Evolutionary conservation across 2,113 vertebrate genomes (phyloP), one percentile per base, ranked within the genome.

Genomic region (Psittacula cyanocephala): DNA sequence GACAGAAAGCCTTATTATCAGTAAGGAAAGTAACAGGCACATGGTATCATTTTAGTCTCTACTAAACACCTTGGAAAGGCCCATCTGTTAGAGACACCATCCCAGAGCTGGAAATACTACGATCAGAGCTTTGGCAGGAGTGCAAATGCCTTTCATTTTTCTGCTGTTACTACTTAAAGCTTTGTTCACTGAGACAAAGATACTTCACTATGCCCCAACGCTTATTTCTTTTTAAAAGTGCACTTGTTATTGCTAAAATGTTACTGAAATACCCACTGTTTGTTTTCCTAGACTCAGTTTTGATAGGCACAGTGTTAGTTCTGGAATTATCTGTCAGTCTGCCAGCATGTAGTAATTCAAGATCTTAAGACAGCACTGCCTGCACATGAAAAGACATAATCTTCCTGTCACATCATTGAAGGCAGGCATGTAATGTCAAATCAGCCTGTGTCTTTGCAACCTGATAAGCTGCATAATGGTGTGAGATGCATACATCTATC

Each of bases 131-230:
- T 88, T 83, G 86, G 72, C 80, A 93, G 3, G 0, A 75, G 28
- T 22, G 75, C 18, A 28, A 22, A 17, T 76, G 65, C 79, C 80
- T 84, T 88, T 81, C 22, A 49, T 78, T 90, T 77, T 75, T 75
- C 71, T 78, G 28, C 74, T 53, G 43, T 71, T 93, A 43, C 52
- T 71, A 74, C 91, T 93, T 82, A 83, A 70, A 95, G 55, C 27
- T 91, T 88, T 96, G 39, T 79, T 96, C 65, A 72, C 74, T 81
- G 41, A 79, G 93, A 86, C 78, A 88, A 77, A 81, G 78, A 39
- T 14, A 69, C 33, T 93, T 62, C 33, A 37, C 50, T 62, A 39
- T 7, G 18, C 62, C 46, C 28, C 4, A 16, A 89, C 68, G 82
- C 50, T 74, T 74, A 74, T 12, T 91, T 33, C 24, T 65, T 93